Base-by-base conservation (phyloP, 1,140 invertebrate species). In the Cheumatopsyche charites region DNA sequence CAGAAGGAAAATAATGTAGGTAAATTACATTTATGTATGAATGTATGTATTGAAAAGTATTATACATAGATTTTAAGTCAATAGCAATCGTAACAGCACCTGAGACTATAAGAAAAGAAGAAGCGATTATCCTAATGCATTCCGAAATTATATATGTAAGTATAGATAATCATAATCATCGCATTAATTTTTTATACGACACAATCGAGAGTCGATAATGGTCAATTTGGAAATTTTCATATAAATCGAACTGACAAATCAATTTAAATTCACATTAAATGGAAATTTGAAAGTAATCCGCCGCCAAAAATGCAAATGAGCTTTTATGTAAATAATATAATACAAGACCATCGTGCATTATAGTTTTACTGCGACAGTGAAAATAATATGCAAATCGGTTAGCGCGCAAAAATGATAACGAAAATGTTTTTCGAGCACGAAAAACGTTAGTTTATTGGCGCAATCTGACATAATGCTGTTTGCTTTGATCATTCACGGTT, bases 1-100 rank as follows among this genome's bases (percentile, higher is more conserved):
- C 7, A 3, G 36, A 11, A 67, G 63, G 43, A 47, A 67, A 67
- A 67, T 47, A 19, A 42, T 42, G 36, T 62, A 41, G 12, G 13
- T 13, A 12, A 7, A 63, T 29, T 36, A 63, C 6, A 42, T 63
- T 42, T 21, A 15, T 63, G 62, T 17, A 13, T 13, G 13, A 6
- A 13, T 47, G 45, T 52, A 52, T 45, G 43, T 45, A 52, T 9
- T 6, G 47, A 52, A 15, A 52, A 52, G 47, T 52, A 52, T 17
- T 52, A 52, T 52, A 17, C n/a, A 52, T 17, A n/a, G n/a, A n/a
- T 52, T 52, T 52, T 52, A 17, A 17, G 7, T 15, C 19, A 17
- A 17, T 52, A 52, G n/a, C 47, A 52, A 52, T 52, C 47, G 47
- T 9, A 17, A 13, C 7, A 52, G 9, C 15, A 52, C n/a, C 19